Conservation (phyloP, 2,888 invertebrate genomes). For the Calameuta idolon region DNA sequence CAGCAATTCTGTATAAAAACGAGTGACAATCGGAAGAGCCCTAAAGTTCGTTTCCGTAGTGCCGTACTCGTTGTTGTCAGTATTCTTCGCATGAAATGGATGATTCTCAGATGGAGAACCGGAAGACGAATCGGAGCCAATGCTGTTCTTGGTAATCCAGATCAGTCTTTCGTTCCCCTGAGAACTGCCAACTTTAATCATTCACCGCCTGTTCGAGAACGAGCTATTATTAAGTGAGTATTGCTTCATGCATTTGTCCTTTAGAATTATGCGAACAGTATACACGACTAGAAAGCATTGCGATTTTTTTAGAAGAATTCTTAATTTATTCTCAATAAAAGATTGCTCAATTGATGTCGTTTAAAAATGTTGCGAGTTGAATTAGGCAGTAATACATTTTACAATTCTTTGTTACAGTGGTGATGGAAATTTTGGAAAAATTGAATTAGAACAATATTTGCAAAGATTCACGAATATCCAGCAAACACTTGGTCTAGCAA, state of each 20-base stretch:
- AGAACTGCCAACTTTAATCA: conserved; percentile 40
- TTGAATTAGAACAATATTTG: conserved; percentile 44
- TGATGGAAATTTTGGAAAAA: conserved; percentile 27
- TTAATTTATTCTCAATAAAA: conserved; percentile 66
- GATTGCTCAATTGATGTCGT: conserved; percentile 70
- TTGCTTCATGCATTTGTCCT: neutral
- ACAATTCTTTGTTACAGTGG: conserved; percentile 28
- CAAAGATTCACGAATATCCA: conserved; percentile 48
- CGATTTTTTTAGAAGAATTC: neutral
- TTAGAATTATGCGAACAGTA: no score
- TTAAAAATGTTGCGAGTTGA: conserved; percentile 66
- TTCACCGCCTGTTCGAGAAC: conserved; percentile 50
- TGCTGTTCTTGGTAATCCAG: conserved; percentile 47
- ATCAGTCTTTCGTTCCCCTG: conserved; percentile 39
- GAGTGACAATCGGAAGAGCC: conserved; percentile 40
- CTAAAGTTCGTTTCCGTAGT: conserved; percentile 66
- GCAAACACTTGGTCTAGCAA: conserved; percentile 45
- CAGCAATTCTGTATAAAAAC: conserved; percentile 42
- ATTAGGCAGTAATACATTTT: neutral
- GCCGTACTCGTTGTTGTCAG: conserved; percentile 72
- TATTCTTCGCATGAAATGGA: conserved; percentile 75
- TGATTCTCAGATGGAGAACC: conserved; percentile 74
- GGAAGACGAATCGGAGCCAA: conserved; percentile 72
- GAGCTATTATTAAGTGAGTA: conserved; percentile 17
- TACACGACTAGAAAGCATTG: neutral